phyloP scores from a whole-genome alignment of 2,797 vertebrate genomes.

The Ctenopoma multispine region DNA sequence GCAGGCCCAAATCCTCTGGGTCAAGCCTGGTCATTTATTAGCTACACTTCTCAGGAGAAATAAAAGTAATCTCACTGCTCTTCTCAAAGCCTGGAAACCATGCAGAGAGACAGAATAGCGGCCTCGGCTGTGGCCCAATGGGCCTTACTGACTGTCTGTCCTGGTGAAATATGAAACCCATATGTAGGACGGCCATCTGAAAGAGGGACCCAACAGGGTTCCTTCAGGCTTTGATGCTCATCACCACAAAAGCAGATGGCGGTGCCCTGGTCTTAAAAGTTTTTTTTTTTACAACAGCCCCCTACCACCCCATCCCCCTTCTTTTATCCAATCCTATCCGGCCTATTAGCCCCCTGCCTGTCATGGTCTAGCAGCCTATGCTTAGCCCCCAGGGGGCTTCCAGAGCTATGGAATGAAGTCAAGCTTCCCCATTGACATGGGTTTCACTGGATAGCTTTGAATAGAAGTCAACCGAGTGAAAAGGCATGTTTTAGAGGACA shows the following conservation, averaged over 20 bases:
- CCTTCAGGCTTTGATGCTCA: constrained; percentile 86
- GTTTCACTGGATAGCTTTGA: constrained; percentile 82
- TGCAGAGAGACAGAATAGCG: constrained; percentile 73
- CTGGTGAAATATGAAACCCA: constrained; percentile 85
- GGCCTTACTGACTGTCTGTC: constrained; percentile 74
- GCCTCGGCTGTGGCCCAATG: constrained; percentile 69
- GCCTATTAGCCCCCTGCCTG: constrained; percentile 86
- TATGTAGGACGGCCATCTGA: constrained; percentile 83
- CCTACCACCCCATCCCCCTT: constrained; percentile 45
- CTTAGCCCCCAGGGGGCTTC: constrained; percentile 77
- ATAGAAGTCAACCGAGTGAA: constrained; percentile 85
- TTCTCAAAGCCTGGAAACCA: constrained; percentile 77
- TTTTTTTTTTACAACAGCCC: constrained; percentile 50
- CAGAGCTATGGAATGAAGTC: constrained; percentile 82
- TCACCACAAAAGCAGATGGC: constrained; percentile 88
- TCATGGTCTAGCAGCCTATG: constrained; percentile 75
- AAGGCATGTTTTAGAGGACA: constrained; percentile 83
- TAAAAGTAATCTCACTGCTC: constrained; percentile 76
- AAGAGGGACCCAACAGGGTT: constrained; percentile 82
- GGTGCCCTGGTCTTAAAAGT: constrained; percentile 76
- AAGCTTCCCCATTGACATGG: constrained; percentile 82
- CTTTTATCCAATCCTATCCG: constrained; percentile 80
- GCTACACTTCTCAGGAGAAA: constrained; percentile 79
- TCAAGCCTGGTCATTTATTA: constrained; percentile 84
- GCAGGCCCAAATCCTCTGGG: constrained; percentile 70